Evolutionary conservation across 1,140 invertebrate species (phyloP).

Genomic region (Choristoneura fumiferana): DNA sequence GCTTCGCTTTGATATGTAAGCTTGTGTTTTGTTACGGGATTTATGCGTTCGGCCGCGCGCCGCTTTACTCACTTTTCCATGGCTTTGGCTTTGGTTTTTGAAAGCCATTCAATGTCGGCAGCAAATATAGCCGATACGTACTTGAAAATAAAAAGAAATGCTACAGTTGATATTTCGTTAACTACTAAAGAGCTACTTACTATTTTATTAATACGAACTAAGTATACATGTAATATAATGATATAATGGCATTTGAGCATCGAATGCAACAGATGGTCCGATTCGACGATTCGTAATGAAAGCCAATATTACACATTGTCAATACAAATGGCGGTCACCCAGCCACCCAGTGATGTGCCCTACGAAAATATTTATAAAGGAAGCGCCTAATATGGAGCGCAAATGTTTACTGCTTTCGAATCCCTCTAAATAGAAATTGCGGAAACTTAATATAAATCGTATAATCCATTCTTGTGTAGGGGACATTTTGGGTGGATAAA

Average conservation of each 20-base stretch:
- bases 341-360: conserved; percentile 54
- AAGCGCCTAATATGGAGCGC: conserved; percentile 47
- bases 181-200: too few relatives aligned
- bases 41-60: too few relatives aligned
- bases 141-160: too few relatives aligned
- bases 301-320: conserved; percentile 61
- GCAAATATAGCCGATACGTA: too few relatives aligned
- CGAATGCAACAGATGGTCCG: conserved; percentile 59
- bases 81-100: too few relatives aligned
- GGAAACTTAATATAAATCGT: conserved; percentile 77
- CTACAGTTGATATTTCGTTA: too few relatives aligned
- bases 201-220: too few relatives aligned
- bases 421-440: conserved; percentile 72
- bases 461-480: conserved; percentile 68
- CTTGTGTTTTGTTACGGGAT: conserved; percentile 7
- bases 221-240: too few relatives aligned
- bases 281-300: conserved; percentile 43
- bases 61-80: too few relatives aligned
- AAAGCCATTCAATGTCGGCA: too few relatives aligned
- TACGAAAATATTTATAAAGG: conserved; percentile 69
- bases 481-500: conserved; percentile 69
- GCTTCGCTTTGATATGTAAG: conserved; percentile 44
- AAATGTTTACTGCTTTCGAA: conserved; percentile 52
- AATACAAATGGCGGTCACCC: conserved; percentile 62
- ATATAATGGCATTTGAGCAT: too few relatives aligned